Conservation (phyloP, 2,113 vertebrate species). For the Campylomormyrus tamandua region DNA sequence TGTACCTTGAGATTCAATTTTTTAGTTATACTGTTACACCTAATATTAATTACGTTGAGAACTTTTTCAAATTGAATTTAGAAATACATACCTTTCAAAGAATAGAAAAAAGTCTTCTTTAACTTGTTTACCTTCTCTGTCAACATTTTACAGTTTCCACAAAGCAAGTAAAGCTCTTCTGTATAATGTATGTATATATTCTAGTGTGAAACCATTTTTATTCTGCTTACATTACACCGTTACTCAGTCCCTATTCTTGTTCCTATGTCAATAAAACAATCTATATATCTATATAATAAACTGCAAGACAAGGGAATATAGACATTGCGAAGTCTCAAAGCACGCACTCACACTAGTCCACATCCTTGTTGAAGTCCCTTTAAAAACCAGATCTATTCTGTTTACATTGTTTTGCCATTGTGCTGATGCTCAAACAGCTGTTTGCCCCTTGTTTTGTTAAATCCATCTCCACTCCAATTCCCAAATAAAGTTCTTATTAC, state of each 20-base stretch:
- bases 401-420: background rate
- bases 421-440: background rate
- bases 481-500: background rate
- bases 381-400: background rate
- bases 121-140: background rate
- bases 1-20: background rate
- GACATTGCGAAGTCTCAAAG: background rate
- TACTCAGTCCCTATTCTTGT: background rate
- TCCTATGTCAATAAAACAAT: background rate
- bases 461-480: background rate
- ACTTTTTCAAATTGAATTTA: background rate
- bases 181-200: background rate
- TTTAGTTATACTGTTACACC: background rate
- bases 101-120: background rate
- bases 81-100: background rate
- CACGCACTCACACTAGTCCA: background rate
- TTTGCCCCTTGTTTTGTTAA: background rate
- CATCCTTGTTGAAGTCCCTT: background rate
- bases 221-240: background rate
- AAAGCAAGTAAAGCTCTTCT: background rate
- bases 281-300: background rate
- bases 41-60: background rate
- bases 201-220: background rate
- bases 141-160: background rate
- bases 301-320: background rate